phyloP scores from a whole-genome alignment of 2,113 vertebrate species.

The Gavia stellata region DNA sequence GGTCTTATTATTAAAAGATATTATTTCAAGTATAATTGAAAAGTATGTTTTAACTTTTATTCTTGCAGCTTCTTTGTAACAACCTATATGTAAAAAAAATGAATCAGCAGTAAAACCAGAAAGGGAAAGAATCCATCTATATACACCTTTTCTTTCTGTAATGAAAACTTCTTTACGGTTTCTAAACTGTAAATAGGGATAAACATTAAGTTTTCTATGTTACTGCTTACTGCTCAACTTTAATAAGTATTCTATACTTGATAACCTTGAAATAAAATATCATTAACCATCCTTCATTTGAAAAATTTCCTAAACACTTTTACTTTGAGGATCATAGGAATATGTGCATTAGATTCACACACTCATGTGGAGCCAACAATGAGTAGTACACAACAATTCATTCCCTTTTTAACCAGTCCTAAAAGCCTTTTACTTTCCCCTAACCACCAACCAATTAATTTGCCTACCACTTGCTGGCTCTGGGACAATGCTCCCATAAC shows the following conservation, averaged over 20 bases:
- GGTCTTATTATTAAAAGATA: not conserved
- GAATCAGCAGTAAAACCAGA: not conserved
- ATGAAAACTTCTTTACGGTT: not conserved
- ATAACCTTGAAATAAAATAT: not conserved
- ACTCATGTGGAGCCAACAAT: not conserved
- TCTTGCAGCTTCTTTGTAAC: not conserved
- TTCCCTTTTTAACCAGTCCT: constrained; percentile 14
- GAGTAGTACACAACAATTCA: not conserved
- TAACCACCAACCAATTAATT: constrained; percentile 60
- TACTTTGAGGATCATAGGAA: not conserved
- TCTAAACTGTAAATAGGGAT: not conserved
- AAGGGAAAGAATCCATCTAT: not conserved
- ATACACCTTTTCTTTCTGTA: not conserved
- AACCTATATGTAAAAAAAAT: not conserved
- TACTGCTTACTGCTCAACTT: not conserved
- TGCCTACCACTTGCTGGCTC: not conserved
- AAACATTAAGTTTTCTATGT: not conserved
- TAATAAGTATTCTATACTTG: not conserved
- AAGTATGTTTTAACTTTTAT: not conserved
- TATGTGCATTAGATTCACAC: not conserved
- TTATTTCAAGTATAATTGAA: not conserved
- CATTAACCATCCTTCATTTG: not conserved
- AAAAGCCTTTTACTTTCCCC: constrained; percentile 32
- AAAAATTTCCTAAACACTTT: not conserved
- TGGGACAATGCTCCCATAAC: constrained; percentile 20